Evolutionary conservation across 2,797 vertebrate genomes (phyloP).

Genomic region (Antennarius maculatus): DNA sequence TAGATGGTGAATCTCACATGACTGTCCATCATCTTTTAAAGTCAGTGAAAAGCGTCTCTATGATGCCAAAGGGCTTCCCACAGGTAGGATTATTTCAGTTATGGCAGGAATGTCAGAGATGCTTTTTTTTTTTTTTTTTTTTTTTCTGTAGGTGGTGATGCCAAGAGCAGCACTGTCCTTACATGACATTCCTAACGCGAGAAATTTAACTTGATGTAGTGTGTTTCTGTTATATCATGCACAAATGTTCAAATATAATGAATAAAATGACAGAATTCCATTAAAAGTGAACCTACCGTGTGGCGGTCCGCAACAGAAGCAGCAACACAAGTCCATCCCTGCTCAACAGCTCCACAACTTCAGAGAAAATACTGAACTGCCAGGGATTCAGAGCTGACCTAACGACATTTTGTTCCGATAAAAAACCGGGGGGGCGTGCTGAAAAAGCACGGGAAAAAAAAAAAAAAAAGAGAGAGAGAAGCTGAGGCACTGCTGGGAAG

Average conservation of each 20-base stretch:
- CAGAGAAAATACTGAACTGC: constrained; percentile 67
- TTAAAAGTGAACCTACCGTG: constrained; percentile 55
- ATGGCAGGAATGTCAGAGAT: constrained; percentile 24
- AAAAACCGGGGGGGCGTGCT: constrained; percentile 75
- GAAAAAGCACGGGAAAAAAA: constrained; percentile 33
- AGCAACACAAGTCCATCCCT: constrained; percentile 81
- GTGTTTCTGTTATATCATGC: constrained; percentile 34
- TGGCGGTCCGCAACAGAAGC: constrained; percentile 58
- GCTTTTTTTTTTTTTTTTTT: constrained; percentile 15
- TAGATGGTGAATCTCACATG: not conserved
- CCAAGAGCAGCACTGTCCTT: constrained; percentile 35
- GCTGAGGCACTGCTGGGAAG: constrained; percentile 63
- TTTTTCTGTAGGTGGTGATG: not conserved
- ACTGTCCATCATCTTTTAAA: too few species aligned
- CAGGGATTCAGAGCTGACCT: constrained; percentile 75
- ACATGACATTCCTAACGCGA: constrained; percentile 18
- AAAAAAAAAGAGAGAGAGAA: constrained; percentile 28
- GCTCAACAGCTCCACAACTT: constrained; percentile 64
- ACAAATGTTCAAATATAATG: not conserved
- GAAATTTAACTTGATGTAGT: not conserved
- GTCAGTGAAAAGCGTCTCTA: not conserved
- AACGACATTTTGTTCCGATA: constrained; percentile 75
- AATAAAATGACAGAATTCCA: not conserved
- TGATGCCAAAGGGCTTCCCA: not conserved
- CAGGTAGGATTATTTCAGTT: constrained; percentile 7